Conservation (phyloP, 2,888 invertebrate genomes). For the Morinoia aosen region DNA sequence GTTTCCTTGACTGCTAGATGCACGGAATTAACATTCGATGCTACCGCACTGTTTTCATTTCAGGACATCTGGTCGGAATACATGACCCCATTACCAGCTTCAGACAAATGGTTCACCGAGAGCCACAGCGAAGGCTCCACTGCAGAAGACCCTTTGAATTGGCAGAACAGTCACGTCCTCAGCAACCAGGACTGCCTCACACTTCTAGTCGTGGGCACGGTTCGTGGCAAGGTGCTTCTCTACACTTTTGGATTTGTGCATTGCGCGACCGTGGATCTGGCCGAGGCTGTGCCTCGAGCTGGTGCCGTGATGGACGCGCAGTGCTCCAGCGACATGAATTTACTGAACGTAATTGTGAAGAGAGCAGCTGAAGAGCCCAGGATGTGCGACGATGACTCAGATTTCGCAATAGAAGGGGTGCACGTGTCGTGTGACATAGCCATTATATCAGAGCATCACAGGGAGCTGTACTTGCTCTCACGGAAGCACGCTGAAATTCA, state of each 20-base stretch:
- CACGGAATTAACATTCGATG: too few relatives aligned
- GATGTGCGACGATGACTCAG: conserved; percentile 60
- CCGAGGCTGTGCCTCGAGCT: conserved; percentile 57
- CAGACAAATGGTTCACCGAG: conserved; percentile 71
- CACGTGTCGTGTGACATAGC: conserved; percentile 75
- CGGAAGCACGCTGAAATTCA: conserved; percentile 82
- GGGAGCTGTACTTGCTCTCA: conserved; percentile 81
- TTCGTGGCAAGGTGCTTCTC: conserved; percentile 77
- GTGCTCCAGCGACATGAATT: conserved; percentile 80
- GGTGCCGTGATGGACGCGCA: conserved; percentile 76
- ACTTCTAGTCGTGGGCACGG: conserved; percentile 65
- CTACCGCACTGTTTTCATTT: neutral
- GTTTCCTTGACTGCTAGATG: too few relatives aligned
- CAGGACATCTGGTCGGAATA: conserved; percentile 63
- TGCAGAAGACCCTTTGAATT: conserved; percentile 52
- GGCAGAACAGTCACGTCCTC: conserved; percentile 64
- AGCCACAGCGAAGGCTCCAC: conserved; percentile 69
- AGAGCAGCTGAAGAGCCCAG: conserved; percentile 69
- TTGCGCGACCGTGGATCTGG: conserved; percentile 79
- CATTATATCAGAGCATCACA: conserved; percentile 78
- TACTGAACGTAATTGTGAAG: conserved; percentile 78
- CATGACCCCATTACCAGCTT: conserved; percentile 68
- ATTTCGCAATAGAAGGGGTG: conserved; percentile 57
- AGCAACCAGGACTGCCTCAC: conserved; percentile 65
- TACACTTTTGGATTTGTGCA: conserved; percentile 89